These are phyloP conservation scores for Hermodice carunculata DNA, from an alignment of 2,888 invertebrate species.

Conservation along the genomic window DNA sequence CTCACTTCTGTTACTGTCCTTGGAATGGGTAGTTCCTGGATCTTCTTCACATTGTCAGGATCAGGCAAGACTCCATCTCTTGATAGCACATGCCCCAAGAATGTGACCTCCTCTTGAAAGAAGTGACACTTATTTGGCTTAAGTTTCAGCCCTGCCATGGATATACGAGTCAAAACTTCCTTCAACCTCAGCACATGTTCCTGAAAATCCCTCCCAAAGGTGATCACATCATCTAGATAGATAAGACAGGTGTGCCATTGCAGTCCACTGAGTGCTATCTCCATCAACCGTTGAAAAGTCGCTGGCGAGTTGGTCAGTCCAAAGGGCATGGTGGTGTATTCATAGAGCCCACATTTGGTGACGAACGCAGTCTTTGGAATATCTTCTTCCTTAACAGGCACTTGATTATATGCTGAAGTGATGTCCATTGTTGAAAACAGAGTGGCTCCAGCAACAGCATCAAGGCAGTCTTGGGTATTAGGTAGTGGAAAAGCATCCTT, in stretches of 20 bases:
- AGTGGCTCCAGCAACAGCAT: conserved; percentile 26
- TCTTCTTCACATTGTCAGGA: conserved; percentile 7
- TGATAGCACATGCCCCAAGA: conserved; percentile 14
- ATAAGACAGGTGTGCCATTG: conserved; percentile 1
- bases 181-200: conserved; percentile 25
- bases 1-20: conserved; percentile 28
- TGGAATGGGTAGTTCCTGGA: conserved; percentile 33
- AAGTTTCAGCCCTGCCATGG: conserved; percentile 15
- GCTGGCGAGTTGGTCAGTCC: conserved; percentile 3
- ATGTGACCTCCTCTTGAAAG: background rate
- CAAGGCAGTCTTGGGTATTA: conserved; percentile 19
- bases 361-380: conserved; percentile 17
- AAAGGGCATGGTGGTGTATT: conserved; percentile 4
- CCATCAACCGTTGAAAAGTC: conserved; percentile 4
- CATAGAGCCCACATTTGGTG: conserved; percentile 4
- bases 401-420: conserved; percentile 9
- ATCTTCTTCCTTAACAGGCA: conserved; percentile 7
- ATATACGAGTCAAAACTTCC: conserved; percentile 30
- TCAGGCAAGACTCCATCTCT: background rate
- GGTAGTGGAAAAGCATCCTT: conserved; percentile 33
- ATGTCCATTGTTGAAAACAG: conserved; percentile 38
- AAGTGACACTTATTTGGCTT: conserved; percentile 34
- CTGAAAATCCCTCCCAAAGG: conserved; percentile 22
- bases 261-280: background rate
- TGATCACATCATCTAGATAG: conserved; percentile 39